Evolutionary conservation across 1,140 invertebrate genomes (phyloP), one percentile per base, ranked within the genome.

Genomic region (Tetragnatha versicolor): DNA sequence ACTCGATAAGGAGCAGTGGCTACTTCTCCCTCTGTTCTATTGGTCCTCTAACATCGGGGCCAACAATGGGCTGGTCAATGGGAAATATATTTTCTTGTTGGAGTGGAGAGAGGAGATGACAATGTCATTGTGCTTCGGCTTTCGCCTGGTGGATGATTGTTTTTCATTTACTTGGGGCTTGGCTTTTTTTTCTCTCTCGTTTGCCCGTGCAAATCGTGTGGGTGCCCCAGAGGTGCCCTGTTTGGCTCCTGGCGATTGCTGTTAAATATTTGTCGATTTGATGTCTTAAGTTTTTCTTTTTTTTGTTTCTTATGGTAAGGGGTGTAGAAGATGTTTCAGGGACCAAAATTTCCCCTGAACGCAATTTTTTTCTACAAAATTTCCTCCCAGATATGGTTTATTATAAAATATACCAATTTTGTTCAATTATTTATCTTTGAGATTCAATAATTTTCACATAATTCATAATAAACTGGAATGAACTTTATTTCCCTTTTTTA

Each of bases 1-100:
- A n/a, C n/a, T n/a, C 49, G 68, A 70, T 70, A 70, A 70, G 68
- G 51, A 55, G 14, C 33, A 70, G 31, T 39, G 68, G 68, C 68
- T 53, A 70, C 51, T 53, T 27, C 51, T 39, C 51, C n/a, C 20
- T 33, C 29, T 14, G 55, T 58, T 58, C 55, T 58, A 58, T 63
- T 42, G 60, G 60, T 39, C 60, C 60, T 22, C 60, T 63, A 63
- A 63, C 60, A 63, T 63, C 60, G 35, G 35, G 33, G 31, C 35
- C n/a, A 37, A 63, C 60, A 63, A 63, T 63, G 60, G 60, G 29
- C 20, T n/a, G 35, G 60, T 63, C 60, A 63, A 63, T 63, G 60
- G 60, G 33, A 25, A 42, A 42, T 42, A 39, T 63, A 42, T 42
- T 63, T 63, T 63, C 22, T 63, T 39, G n/a, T 42, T 39, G 20